phyloP scores from a whole-genome alignment of 2,888 invertebrate genomes.

The Euplexia lucipara region DNA sequence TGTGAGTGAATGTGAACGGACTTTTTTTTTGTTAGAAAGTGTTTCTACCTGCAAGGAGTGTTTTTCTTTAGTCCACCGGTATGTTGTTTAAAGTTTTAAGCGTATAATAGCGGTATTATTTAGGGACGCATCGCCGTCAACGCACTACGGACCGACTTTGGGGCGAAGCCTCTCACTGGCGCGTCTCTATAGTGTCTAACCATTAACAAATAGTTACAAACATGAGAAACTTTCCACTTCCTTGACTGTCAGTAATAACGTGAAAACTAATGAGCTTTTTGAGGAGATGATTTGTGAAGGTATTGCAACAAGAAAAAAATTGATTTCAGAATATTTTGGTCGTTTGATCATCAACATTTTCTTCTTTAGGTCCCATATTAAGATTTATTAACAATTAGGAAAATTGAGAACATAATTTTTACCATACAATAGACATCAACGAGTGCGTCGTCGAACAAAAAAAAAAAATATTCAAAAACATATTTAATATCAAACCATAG shows the following conservation, averaged over 20 bases:
- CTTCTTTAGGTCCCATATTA: too few species aligned
- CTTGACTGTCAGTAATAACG: constrained; percentile 27
- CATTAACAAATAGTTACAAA: constrained; percentile 49
- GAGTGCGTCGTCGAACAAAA: constrained; percentile 45
- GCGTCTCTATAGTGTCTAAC: constrained; percentile 48
- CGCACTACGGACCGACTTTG: constrained; percentile 37
- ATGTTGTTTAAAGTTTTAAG: constrained; percentile 75
- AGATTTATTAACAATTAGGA: background rate
- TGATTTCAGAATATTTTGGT: background rate
- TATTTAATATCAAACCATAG: constrained; percentile 17
- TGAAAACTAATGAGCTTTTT: constrained; percentile 41
- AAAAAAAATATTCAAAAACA: constrained; percentile 31
- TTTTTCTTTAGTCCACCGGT: constrained; percentile 81
- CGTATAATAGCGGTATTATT: constrained; percentile 78
- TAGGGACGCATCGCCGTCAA: constrained; percentile 72
- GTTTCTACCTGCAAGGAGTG: constrained; percentile 76
- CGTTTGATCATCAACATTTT: background rate
- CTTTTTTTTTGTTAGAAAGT: constrained; percentile 77
- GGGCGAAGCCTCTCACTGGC: constrained; percentile 49
- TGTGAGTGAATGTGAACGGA: constrained; percentile 65
- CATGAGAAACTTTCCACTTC: constrained; percentile 60
- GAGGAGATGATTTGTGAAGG: constrained; percentile 17
- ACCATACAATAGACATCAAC: constrained; percentile 76
- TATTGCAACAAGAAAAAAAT: background rate
- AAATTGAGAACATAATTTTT: background rate